phyloP scores from a whole-genome alignment of 2,797 vertebrate genomes.

The Agapornis canus region DNA sequence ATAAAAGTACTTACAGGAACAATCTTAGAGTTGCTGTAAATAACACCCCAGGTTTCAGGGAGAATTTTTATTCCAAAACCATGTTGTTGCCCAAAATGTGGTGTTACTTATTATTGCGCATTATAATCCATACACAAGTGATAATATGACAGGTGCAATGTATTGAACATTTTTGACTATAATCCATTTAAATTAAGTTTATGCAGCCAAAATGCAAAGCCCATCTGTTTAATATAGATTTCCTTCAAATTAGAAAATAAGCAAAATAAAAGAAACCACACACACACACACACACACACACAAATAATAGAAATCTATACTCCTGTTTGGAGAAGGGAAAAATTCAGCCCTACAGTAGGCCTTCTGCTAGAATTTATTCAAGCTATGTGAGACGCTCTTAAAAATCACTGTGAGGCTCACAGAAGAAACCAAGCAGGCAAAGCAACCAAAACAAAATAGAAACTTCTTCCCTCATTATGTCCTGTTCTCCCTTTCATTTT shows the following conservation, averaged over 20 bases:
- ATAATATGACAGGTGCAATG: not conserved
- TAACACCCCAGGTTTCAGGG: not conserved
- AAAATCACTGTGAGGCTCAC: not conserved
- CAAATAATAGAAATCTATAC: not conserved
- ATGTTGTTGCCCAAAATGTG: not conserved
- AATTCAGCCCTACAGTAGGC: not conserved
- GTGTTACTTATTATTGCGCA: not conserved
- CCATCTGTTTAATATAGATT: not conserved
- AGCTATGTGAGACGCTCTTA: not conserved
- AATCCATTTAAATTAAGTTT: not conserved
- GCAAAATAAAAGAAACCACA: not conserved
- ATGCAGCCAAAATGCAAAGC: not conserved
- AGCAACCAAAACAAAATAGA: not conserved
- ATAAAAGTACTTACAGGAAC: not conserved
- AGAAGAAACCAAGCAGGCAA: not conserved
- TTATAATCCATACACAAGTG: not conserved
- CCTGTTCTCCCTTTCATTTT: not conserved
- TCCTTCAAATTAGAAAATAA: not conserved
- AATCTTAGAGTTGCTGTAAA: not conserved
- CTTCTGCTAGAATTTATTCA: not conserved
- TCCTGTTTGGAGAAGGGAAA: not conserved
- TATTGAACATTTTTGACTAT: not conserved
- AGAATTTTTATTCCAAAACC: not conserved
- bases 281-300: not conserved
- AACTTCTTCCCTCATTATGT: not conserved